phyloP scores from a whole-genome alignment of 2,888 invertebrate genomes.

The Dynastes tityus region DNA sequence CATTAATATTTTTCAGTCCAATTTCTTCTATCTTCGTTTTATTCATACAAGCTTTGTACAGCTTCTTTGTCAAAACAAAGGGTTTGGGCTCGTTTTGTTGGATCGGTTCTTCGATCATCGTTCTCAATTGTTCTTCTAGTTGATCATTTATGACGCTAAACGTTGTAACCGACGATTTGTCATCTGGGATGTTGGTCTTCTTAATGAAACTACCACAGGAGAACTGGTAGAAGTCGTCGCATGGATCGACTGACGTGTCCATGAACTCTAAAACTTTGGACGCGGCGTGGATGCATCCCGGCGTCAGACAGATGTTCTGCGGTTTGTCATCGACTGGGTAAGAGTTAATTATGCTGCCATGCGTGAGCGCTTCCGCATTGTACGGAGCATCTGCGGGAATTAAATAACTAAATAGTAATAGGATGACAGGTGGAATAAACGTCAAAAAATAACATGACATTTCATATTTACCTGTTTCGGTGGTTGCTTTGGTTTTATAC shows the following conservation, averaged over 20 bases:
- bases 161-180: conserved; percentile 84
- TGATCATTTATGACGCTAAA: conserved; percentile 84
- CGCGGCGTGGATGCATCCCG: conserved; percentile 89
- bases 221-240: conserved; percentile 88
- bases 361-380: conserved; percentile 63
- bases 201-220: conserved; percentile 83
- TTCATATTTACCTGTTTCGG: conserved; percentile 47
- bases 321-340: conserved; percentile 60
- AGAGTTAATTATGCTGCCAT: conserved; percentile 58
- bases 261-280: conserved; percentile 81
- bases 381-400: conserved; percentile 58
- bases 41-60: conserved; percentile 93
- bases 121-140: conserved; percentile 81
- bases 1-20: conserved; percentile 82
- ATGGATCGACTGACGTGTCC: conserved; percentile 82
- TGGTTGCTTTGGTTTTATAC: conserved; percentile 63
- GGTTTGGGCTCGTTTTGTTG: conserved; percentile 78
- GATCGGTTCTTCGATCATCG: conserved; percentile 80
- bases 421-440: conserved; percentile 42
- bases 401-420: conserved; percentile 40
- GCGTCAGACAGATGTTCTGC: conserved; percentile 76
- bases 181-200: conserved; percentile 83
- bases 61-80: conserved; percentile 83
- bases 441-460: conserved; percentile 51
- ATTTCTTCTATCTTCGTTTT: conserved; percentile 85